A percentile compares a stretch with the other conserved stretches of the same genome.
phyloP scores from a whole-genome alignment of 92 coral and sea anemone genomes.

The Muricea muricata region DNA sequence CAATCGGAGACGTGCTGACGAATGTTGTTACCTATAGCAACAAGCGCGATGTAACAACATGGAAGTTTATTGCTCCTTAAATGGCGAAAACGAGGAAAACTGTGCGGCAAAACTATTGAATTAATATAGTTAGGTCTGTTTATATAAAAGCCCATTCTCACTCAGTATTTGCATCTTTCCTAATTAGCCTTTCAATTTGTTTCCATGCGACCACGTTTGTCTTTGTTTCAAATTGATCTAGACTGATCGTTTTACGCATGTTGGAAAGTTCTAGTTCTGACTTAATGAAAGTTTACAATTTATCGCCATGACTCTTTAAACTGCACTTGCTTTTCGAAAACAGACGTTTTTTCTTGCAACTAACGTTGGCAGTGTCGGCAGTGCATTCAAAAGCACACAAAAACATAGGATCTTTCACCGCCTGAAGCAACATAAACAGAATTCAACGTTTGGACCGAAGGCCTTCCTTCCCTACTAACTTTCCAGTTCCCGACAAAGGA shows the following conservation, averaged over 20 bases:
- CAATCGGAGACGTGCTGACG: slow-evolving; percentile 19
- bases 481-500: too few species aligned
- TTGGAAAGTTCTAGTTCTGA: background rate
- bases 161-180: background rate
- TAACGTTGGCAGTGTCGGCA: too few species aligned
- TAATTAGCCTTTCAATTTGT: background rate
- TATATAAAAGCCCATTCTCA: background rate
- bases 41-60: background rate
- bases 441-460: too few species aligned
- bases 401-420: too few species aligned
- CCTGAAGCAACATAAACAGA: too few species aligned
- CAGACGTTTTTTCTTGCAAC: too few species aligned
- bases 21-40: slow-evolving; percentile 1
- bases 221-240: background rate
- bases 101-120: background rate
- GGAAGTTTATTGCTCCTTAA: background rate
- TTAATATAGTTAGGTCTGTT: background rate
- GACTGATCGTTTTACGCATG: background rate
- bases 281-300: too few species aligned
- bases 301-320: too few species aligned
- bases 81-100: background rate
- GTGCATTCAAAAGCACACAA: too few species aligned
- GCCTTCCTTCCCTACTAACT: too few species aligned
- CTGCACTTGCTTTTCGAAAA: too few species aligned
- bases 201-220: background rate